Conservation (phyloP, 2,888 invertebrate species). For the Marasmarcha lunaedactyla region DNA sequence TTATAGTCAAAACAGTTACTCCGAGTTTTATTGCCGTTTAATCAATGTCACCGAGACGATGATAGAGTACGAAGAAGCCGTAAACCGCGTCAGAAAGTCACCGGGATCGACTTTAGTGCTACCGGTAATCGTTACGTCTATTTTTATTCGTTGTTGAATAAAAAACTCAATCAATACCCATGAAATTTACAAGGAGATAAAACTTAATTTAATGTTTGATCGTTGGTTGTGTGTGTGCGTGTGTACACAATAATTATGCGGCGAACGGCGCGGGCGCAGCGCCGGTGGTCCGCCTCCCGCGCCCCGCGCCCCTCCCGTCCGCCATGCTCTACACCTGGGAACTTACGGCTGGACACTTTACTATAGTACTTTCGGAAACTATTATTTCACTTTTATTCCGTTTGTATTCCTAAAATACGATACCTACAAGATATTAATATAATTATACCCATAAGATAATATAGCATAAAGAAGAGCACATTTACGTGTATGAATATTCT, state of each 20-base stretch:
- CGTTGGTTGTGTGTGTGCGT: conserved; percentile 43
- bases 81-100: conserved; percentile 27
- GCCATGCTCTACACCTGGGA: conserved; percentile 50
- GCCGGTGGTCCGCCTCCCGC: conserved; percentile 52
- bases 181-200: conserved; percentile 64
- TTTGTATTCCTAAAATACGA: too few species aligned
- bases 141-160: conserved; percentile 11
- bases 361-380: conserved; percentile 23
- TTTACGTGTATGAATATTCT: too few species aligned
- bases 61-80: conserved; percentile 26
- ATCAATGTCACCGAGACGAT: conserved; percentile 30
- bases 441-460: too few species aligned
- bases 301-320: conserved; percentile 22
- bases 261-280: conserved; percentile 58
- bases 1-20: conserved; percentile 29
- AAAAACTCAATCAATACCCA: conserved; percentile 52
- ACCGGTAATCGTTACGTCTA: conserved; percentile 28
- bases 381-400: not conserved
- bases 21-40: conserved; percentile 27
- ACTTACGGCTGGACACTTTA: conserved; percentile 43
- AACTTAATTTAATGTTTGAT: conserved; percentile 61
- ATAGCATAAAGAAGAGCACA: too few species aligned
- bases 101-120: conserved; percentile 44
- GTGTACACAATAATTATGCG: conserved; percentile 65
- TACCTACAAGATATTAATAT: too few species aligned